Percentiles rank a stretch among this genome's conserved stretches.
Evolutionary conservation across 2,113 vertebrate species (phyloP).

Genomic region (Merops nubicus): DNA sequence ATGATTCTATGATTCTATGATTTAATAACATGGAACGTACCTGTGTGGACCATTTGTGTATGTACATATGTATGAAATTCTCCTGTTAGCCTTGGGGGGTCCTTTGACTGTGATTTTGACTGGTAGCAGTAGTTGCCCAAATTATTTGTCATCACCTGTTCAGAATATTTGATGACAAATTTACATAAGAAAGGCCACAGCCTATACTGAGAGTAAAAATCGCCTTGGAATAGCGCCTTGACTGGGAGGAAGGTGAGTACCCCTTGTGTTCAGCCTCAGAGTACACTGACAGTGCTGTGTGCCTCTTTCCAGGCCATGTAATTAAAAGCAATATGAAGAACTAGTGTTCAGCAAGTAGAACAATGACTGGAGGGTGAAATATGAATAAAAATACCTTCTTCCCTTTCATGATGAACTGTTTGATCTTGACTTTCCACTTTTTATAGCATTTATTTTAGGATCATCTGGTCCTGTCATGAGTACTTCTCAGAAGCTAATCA

Average conservation of each 20-base stretch:
- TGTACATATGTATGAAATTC: neutral
- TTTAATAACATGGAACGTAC: slow-evolving; percentile 23
- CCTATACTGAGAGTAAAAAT: slow-evolving; percentile 73
- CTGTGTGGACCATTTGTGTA: neutral
- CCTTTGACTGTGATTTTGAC: slow-evolving; percentile 40
- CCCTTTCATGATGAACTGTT: slow-evolving; percentile 1
- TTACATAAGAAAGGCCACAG: slow-evolving; percentile 74
- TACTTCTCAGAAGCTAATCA: neutral
- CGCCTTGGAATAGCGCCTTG: slow-evolving; percentile 68
- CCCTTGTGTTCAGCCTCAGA: slow-evolving; percentile 42
- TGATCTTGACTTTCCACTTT: slow-evolving; percentile 15
- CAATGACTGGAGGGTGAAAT: neutral
- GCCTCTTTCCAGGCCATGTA: slow-evolving; percentile 50
- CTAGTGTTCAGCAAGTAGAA: slow-evolving; percentile 21
- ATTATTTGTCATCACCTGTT: slow-evolving; percentile 72
- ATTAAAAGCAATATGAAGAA: slow-evolving; percentile 52
- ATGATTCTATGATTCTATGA: no score
- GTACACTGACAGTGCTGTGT: slow-evolving; percentile 40
- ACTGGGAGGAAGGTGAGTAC: slow-evolving; percentile 49
- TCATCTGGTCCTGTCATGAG: neutral
- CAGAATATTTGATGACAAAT: slow-evolving; percentile 81
- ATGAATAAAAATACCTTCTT: neutral
- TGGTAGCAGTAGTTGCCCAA: slow-evolving; percentile 34
- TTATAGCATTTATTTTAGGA: neutral
- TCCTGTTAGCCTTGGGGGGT: slow-evolving; percentile 28